Evolutionary conservation across 1,140 invertebrate species (phyloP), one percentile per base, ranked within the genome.

Genomic region (Nephotettix cincticeps): DNA sequence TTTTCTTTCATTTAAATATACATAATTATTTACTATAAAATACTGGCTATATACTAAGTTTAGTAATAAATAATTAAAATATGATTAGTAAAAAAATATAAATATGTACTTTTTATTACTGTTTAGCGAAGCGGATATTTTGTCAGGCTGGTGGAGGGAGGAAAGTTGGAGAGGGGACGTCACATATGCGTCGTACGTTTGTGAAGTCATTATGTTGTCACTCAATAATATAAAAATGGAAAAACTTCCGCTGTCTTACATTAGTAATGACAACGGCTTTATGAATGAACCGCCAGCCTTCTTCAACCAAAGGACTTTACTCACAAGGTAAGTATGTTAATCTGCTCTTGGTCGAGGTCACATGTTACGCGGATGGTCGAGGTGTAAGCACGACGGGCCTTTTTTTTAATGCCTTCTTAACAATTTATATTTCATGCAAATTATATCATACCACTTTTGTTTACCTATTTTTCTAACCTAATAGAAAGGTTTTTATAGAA

Each of bases 211-310:
- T 58, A 73, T 76, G 9, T 77, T 81, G 71, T 82, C 81, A 77
- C 78, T 77, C 73, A 75, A 78, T 32, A 77, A 78, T 75, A 4
- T 75, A 68, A 1, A 75, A n/a, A 61, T 76, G 40, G 67, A 70
- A 69, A 21, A 78, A 77, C 28, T 72, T 30, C 30, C 75, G 76
- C 30, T 78, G 78, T 70, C 80, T 79, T 58, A 82, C 2, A 76
- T 84, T 1, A 83, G 83, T 69, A 82, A 83, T 74, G 84, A 85
- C 74, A 85, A 85, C 73, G 83, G 77, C 13, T 85, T 85, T 70
- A 74, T 85, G 6, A 84, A 82, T 73, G 83, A 81, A 77, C 78
- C 82, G 77, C 83, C 83, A 0, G 71, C 80, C 61, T 82, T 81
- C 72, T 85, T 85, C 71, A 78, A 75, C 1, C 83, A 85, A 75